Evolutionary conservation across 2,888 invertebrate genomes (phyloP).

Genomic region (Chrysolina haemoptera): DNA sequence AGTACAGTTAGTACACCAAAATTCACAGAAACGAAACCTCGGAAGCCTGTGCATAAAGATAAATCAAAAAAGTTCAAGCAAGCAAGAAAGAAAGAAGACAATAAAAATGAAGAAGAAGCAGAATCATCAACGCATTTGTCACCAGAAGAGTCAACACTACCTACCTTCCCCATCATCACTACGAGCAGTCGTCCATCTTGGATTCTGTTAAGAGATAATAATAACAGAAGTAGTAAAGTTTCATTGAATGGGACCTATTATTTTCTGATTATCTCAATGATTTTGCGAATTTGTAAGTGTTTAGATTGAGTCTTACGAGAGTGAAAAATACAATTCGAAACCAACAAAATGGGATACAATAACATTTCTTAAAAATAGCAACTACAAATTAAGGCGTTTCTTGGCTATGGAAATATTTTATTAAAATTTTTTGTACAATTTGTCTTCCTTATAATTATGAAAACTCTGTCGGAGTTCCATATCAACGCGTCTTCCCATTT

Average conservation of each 20-base stretch:
- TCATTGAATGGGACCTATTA: conserved; percentile 52
- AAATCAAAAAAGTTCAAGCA: conserved; percentile 67
- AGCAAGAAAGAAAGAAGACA: conserved; percentile 61
- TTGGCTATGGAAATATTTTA: conserved; percentile 43
- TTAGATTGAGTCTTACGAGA: conserved; percentile 29
- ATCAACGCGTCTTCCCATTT: conserved; percentile 63
- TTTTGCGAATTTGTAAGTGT: conserved; percentile 43
- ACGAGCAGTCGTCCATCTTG: conserved; percentile 64
- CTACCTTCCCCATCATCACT: conserved; percentile 60
- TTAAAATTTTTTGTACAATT: conserved; percentile 54
- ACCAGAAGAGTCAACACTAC: conserved; percentile 56
- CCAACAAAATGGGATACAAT: conserved; percentile 53
- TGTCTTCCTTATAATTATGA: conserved; percentile 63
- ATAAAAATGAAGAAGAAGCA: conserved; percentile 60
- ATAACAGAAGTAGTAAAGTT: conserved; percentile 52
- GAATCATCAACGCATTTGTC: conserved; percentile 61
- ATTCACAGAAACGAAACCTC: conserved; percentile 65
- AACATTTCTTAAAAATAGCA: conserved; percentile 44
- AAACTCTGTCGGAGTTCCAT: conserved; percentile 60
- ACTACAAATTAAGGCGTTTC: conserved; percentile 41
- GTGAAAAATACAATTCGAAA: conserved; percentile 45
- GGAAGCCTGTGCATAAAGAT: conserved; percentile 65
- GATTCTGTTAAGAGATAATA: conserved; percentile 58
- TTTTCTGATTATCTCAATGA: conserved; percentile 46
- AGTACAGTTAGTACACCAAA: conserved; percentile 66